Conservation (phyloP, 1,140 invertebrate species). For the Drosophila kikkawai region DNA sequence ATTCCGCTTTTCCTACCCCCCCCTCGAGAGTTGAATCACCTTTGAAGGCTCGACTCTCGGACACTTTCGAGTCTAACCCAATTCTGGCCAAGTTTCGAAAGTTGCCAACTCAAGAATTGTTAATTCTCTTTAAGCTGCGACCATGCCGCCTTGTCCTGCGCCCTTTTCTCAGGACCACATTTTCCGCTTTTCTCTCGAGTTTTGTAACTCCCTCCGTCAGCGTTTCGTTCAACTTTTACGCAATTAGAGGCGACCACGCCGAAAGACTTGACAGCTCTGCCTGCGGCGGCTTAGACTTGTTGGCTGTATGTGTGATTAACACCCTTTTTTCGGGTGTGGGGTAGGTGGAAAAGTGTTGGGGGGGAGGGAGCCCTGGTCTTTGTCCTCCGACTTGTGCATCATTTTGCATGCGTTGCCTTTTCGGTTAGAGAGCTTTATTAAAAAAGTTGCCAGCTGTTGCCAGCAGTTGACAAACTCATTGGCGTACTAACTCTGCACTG, state of each 20-base stretch:
- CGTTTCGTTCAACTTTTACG: constrained; percentile 53
- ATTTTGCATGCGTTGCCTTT: constrained; percentile 68
- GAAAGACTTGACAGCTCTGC: constrained; percentile 46
- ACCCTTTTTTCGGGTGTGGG: constrained; percentile 23
- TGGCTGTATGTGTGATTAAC: constrained; percentile 49
- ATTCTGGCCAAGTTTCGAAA: constrained; percentile 49
- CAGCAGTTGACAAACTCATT: constrained; percentile 79
- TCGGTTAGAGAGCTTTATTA: constrained; percentile 64
- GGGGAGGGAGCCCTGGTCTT: constrained; percentile 17
- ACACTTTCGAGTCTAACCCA: constrained; percentile 49
- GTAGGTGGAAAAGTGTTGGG: background rate
- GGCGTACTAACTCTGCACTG: constrained; percentile 22
- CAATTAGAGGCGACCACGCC: constrained; percentile 52
- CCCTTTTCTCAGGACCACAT: background rate
- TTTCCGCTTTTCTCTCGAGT: constrained; percentile 14
- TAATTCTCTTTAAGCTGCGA: constrained; percentile 49
- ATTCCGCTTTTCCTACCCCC: background rate
- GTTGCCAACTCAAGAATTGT: constrained; percentile 54
- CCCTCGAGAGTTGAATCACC: constrained; percentile 39
- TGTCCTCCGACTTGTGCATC: constrained; percentile 54
- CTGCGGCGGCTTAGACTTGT: constrained; percentile 46
- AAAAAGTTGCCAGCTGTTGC: constrained; percentile 72
- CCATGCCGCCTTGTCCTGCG: constrained; percentile 11
- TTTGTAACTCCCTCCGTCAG: constrained; percentile 32
- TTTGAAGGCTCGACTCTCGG: constrained; percentile 43